phyloP scores from a whole-genome alignment of 2,113 vertebrate genomes.

The Pithys albifrons region DNA sequence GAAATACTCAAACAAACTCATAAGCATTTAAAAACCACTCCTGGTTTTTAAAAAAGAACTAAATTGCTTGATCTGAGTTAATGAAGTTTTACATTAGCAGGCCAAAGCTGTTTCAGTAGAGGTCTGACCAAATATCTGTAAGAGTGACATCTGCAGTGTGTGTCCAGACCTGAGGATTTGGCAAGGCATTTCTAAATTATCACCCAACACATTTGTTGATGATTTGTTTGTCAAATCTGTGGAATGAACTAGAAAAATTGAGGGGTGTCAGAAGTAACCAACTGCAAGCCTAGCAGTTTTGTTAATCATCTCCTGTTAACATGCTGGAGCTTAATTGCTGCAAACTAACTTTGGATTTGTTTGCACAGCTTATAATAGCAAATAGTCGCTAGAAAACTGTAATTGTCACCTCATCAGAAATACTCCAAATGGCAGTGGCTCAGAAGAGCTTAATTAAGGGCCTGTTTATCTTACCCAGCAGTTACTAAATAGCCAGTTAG shows the following conservation, averaged over 20 bases:
- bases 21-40: not conserved
- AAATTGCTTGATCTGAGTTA: not conserved
- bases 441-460: conserved; percentile 3
- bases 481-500: not conserved
- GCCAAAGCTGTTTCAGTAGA: not conserved
- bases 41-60: not conserved
- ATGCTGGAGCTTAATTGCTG: not conserved
- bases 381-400: not conserved
- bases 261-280: not conserved
- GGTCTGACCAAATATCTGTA: not conserved
- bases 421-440: not conserved
- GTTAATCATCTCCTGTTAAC: not conserved
- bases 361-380: not conserved
- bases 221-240: not conserved
- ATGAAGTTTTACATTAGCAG: not conserved
- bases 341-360: conserved; percentile 5
- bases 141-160: not conserved
- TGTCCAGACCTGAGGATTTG: not conserved
- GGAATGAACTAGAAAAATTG: not conserved
- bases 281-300: not conserved
- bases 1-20: not conserved
- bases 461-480: not conserved
- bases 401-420: not conserved
- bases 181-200: not conserved
- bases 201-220: not conserved